phyloP scores from a whole-genome alignment of 2,113 vertebrate genomes.

The Lucifuga dentata region DNA sequence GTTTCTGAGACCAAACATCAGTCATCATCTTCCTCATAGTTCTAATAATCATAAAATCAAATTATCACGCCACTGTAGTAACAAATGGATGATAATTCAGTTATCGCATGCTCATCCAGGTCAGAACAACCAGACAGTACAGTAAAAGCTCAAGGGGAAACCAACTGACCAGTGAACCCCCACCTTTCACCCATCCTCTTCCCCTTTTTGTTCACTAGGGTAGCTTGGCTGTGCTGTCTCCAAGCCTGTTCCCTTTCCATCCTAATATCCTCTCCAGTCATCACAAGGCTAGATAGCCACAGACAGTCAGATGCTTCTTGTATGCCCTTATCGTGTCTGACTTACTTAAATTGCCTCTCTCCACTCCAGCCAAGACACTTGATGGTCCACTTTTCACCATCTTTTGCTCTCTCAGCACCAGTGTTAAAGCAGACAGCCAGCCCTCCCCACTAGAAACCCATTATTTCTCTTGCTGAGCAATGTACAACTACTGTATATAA shows the following conservation, averaged over 20 bases:
- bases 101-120: no score
- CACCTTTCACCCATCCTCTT: background rate
- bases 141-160: background rate
- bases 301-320: slow-evolving; percentile 40
- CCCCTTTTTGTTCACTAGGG: background rate
- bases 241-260: slow-evolving; percentile 3
- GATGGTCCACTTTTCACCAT: slow-evolving; percentile 32
- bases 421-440: slow-evolving; percentile 1
- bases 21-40: no score
- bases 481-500: background rate
- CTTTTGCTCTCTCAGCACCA: background rate
- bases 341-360: slow-evolving; percentile 21
- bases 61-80: no score
- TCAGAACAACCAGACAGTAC: no score
- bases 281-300: slow-evolving; percentile 8
- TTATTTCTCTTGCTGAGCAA: background rate
- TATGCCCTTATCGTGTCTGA: slow-evolving; percentile 44
- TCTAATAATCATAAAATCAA: no score
- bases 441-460: background rate
- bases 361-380: slow-evolving; percentile 22
- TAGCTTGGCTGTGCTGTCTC: background rate
- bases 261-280: background rate
- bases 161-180: background rate
- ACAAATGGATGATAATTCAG: no score
- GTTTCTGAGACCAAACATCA: no score